Evolutionary conservation across 2,888 invertebrate species (phyloP), one percentile per base, ranked within the genome.

Genomic region (Spodoptera picta): DNA sequence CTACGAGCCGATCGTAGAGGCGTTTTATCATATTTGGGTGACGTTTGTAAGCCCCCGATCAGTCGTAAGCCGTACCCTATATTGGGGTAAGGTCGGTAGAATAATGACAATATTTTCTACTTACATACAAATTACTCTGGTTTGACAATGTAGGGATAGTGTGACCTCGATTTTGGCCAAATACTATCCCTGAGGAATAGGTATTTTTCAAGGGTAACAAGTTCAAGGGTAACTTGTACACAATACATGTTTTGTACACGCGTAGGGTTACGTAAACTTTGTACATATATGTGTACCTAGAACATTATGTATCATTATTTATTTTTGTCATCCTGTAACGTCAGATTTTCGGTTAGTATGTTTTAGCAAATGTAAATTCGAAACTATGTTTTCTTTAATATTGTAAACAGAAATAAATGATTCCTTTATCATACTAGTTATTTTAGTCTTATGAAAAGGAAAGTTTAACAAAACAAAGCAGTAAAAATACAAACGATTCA

Each of bases 51-150:
- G 68, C 69, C 69, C 52, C 54, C 63, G 68, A 73, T 77, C 72
- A 55, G 53, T 65, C 69, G 75, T 78, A 65, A 74, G 76, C 69
- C 69, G 60, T 63, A 63, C 64, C 73, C 69, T 57, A 79, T 79
- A 75, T 69, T 24, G 65, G 68, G 68, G 66, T 69, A 68, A 68
- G 69, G 65, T 68, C 58, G 51, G 56, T 19, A 65, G 53, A 74
- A 66, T 65, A 70, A 70, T 68, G 65, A 74, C 61, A 67, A 64
- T 69, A 71, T 69, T 63, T 72, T 64, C 57, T 56, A 66, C 65
- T 62, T 60, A 66, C 73, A 75, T 75, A 79, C 77, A 75, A 79
- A 79, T 73, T 63, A 53, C 64, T 58, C 49, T 50, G 54, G 63
- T 53, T 58, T 54, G 56, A 68, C 67, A 69, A 71, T 75, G 52